These are phyloP conservation scores for Ceramica pisi DNA, from an alignment of 2,888 invertebrate genomes.

Conservation along the genomic window DNA sequence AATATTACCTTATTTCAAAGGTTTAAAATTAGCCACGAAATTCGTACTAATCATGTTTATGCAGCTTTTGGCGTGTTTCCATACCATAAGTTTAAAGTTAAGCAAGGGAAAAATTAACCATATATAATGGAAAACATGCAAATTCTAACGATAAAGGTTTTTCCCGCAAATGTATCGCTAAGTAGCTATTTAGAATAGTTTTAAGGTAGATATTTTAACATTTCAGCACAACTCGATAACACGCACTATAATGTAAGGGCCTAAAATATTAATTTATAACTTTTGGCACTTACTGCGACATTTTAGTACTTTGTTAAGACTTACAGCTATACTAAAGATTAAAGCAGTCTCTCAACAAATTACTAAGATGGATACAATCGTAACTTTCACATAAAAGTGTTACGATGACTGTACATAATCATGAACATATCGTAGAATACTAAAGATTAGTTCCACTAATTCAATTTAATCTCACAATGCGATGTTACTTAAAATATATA, in stretches of 20 bases:
- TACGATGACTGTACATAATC: slow-evolving; percentile 54
- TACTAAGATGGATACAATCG: slow-evolving; percentile 33
- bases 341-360: slow-evolving; percentile 20
- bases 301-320: slow-evolving; percentile 38
- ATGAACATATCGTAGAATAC: slow-evolving; percentile 42
- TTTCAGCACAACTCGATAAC: slow-evolving; percentile 55
- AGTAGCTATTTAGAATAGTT: slow-evolving; percentile 47
- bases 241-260: slow-evolving; percentile 74
- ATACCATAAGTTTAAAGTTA: slow-evolving; percentile 17
- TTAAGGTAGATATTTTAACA: slow-evolving; percentile 57
- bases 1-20: slow-evolving; percentile 43
- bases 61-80: slow-evolving; percentile 51
- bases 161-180: slow-evolving; percentile 54
- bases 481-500: slow-evolving; percentile 62
- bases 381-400: slow-evolving; percentile 27
- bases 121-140: slow-evolving; percentile 33
- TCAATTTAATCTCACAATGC: slow-evolving; percentile 44
- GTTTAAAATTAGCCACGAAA: slow-evolving; percentile 15
- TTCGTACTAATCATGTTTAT: slow-evolving; percentile 9
- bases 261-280: slow-evolving; percentile 78
- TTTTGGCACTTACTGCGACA: slow-evolving; percentile 75
- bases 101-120: slow-evolving; percentile 29
- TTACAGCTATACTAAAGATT: not conserved
- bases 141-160: slow-evolving; percentile 28
- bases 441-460: slow-evolving; percentile 24